Evolutionary conservation across 2,888 invertebrate genomes (phyloP), one percentile per base, ranked within the genome.

Genomic region (Tetrapedia diversipes): DNA sequence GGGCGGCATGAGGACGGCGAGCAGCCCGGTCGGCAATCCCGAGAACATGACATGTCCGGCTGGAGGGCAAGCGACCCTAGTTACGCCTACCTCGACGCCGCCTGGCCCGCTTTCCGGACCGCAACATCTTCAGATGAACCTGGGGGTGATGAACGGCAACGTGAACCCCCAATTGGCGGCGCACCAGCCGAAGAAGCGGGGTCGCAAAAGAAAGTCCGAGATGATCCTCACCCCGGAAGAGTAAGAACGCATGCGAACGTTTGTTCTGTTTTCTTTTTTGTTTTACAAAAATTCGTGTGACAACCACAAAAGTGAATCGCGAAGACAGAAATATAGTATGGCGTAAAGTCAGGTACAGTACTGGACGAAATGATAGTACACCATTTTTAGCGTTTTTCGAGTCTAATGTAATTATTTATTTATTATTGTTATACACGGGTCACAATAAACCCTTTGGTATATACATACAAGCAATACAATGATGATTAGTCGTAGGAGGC

Each of bases 201-300:
- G 97, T 27, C 93, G 97, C 68, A 97, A 97, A 94, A 97, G 97
- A 94, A 97, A 97, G 92, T 91, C 90, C 60, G 91, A 91, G 73
- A 91, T 91, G 89, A 90, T 91, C 49, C 91, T 93, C 49, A 92
- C 92, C 66, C 92, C 92, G 1, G 93, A 92, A 84, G 92, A 92
- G 92, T 92, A 86, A 90, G 91, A 47, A 7, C 14, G 14, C 4
- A 19, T 0, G 8, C 8, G 1, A 16, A 16, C 16, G n/a, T 37
- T 29, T 37, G 7, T 8, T 22, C 22, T 32, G 19, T 4, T 2
- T 27, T 14, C 19, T 1, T 11, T 19, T 32, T n/a, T 7, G 6
- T 16, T 51, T n/a, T 24, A 1, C 1, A 4, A 24, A 19, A 47
- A 4, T 10, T 22, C 24, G 27, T 1, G 24, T 27, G 14, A 49